A percentile compares a stretch with the other conserved stretches of the same genome.
Evolutionary conservation across 2,888 invertebrate species (phyloP).

Genomic region (Anodontia alba): DNA sequence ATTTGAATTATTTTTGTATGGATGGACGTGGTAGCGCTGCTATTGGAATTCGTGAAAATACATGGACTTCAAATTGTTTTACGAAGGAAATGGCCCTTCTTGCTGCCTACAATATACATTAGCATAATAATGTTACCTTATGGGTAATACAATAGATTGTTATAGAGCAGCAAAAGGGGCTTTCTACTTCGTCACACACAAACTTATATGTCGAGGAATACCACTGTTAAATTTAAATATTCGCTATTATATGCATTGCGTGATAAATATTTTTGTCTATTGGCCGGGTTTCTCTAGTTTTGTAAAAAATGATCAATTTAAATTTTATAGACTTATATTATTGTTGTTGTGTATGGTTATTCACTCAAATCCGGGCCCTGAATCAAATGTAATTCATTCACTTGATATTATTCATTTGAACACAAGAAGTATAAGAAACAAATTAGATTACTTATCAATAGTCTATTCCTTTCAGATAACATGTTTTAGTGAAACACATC

Average conservation of each 20-base stretch:
- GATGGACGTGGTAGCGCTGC: too few relatives aligned
- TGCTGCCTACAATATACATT: too few relatives aligned
- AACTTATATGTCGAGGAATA: background rate
- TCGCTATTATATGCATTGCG: background rate
- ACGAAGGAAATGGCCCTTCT: too few relatives aligned
- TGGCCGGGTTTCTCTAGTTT: background rate
- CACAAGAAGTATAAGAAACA: background rate
- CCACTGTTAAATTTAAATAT: background rate
- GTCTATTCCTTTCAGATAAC: background rate
- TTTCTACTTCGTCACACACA: background rate
- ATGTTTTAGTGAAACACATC: conserved; percentile 5
- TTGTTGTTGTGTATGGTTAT: background rate
- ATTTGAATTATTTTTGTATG: too few relatives aligned
- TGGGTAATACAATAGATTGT: background rate
- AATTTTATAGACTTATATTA: background rate
- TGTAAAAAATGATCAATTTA: background rate
- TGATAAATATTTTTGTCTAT: background rate
- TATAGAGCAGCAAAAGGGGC: background rate
- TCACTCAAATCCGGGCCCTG: background rate
- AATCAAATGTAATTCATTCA: background rate
- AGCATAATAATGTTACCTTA: background rate
- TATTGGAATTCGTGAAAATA: too few relatives aligned
- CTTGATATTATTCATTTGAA: background rate
- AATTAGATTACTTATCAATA: background rate
- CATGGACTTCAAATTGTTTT: too few relatives aligned